Evolutionary conservation across 2,113 vertebrate species (phyloP), one percentile per base, ranked within the genome.

Genomic region (Ophthalmolycus amberensis): DNA sequence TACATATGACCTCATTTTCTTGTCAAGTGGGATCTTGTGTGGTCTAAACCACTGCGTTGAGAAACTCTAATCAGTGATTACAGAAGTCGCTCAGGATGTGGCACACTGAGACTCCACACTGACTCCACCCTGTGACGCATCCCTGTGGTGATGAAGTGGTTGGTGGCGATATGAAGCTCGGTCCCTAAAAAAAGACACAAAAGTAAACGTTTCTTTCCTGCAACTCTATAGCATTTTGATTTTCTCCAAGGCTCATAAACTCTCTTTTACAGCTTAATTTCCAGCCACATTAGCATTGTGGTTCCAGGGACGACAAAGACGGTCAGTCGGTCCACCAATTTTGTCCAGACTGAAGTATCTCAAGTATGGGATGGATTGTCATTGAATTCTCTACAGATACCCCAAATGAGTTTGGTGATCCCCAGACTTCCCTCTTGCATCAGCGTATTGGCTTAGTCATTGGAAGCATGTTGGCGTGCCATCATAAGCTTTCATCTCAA

Each of bases 71-170:
- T 66, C 11, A 20, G 14, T 44, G 65, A 42, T 50, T 71, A 15
- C 10, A 34, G 11, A 62, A 22, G 34, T 29, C 10, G 5, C 3
- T 71, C 9, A 16, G 25, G 71, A 44, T 25, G 69, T 67, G 75
- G 75, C 8, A 20, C 6, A 15, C 18, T 22, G 34, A 54, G 20
- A 54, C 54, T n/a, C 42, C 68, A 32, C 75, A 50, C 72, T 69
- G 71, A 54, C 54, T 32, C 42, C 68, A 32, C 75, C 68, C 72
- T 69, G 71, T 85, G 77, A 80, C 20, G 4, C 76, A 32, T 66
- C 77, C 4, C 18, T 34, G 67, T 54, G 72, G 77, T 54, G 6
- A 58, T 32, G 56, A 56, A 50, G 46, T 12, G 38, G 59, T 32
- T 34, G 20, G 29, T 29, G 12, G 32, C n/a, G 16, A 44, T 4